A percentile compares a stretch with the other conserved stretches of the same genome.
These are phyloP conservation scores for Typhlomys cinereus DNA, from an alignment of 2,113 vertebrate genomes.

Conservation along the genomic window DNA sequence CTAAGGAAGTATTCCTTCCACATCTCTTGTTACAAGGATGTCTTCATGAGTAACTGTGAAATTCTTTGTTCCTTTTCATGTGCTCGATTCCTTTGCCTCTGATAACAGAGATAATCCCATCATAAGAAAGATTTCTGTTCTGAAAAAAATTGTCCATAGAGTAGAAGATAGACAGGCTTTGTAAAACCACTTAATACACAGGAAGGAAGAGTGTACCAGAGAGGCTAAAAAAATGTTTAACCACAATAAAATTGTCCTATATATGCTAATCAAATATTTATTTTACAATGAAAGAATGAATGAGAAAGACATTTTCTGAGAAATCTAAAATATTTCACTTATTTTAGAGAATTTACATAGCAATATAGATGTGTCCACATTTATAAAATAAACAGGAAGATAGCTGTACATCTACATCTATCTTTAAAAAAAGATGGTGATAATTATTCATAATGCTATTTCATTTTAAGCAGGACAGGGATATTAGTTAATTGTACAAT, in stretches of 20 bases:
- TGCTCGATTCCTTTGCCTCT: not conserved
- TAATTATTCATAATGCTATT: constrained; percentile 20
- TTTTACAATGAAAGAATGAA: not conserved
- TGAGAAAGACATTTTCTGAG: not conserved
- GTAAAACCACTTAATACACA: not conserved
- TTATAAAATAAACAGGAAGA: not conserved
- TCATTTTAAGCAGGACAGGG: not conserved
- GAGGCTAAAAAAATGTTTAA: not conserved
- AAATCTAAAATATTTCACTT: not conserved
- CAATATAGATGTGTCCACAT: not conserved
- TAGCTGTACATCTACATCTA: not conserved
- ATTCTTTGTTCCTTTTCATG: not conserved
- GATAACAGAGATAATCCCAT: not conserved
- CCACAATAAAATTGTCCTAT: not conserved
- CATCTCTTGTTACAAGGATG: not conserved
- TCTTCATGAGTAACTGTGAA: not conserved
- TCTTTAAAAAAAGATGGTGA: constrained; percentile 14
- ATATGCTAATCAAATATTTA: not conserved
- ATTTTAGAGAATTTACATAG: not conserved
- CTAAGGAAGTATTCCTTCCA: not conserved
- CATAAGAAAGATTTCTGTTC: not conserved
- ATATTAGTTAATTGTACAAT: constrained; percentile 53
- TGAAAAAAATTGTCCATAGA: not conserved
- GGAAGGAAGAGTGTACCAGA: not conserved
- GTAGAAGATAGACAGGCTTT: not conserved